Conservation (phyloP, 2,888 invertebrate species). For the Hipparchia sbordonii region DNA sequence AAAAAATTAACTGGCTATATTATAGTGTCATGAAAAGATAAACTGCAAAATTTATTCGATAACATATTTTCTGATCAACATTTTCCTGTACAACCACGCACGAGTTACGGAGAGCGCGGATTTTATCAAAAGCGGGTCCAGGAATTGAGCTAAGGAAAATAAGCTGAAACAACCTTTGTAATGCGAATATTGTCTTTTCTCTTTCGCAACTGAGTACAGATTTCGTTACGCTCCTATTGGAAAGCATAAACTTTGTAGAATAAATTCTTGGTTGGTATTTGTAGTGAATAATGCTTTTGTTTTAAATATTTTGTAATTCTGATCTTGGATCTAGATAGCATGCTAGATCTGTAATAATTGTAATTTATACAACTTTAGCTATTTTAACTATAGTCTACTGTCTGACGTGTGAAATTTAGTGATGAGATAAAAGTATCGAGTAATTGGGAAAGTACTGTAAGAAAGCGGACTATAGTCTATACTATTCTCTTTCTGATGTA, state of each 20-base stretch:
- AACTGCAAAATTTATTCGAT: not conserved
- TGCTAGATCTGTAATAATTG: too few species aligned
- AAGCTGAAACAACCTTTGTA: conserved; percentile 26
- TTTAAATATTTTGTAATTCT: too few species aligned
- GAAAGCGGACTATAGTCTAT: too few species aligned
- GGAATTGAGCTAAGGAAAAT: conserved; percentile 19
- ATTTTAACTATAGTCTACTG: not conserved
- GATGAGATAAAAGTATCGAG: too few species aligned
- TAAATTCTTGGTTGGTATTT: not conserved
- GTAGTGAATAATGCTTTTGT: too few species aligned
- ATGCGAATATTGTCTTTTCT: conserved; percentile 33
- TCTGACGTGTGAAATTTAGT: too few species aligned
- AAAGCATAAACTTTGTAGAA: not conserved
- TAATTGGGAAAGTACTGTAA: too few species aligned
- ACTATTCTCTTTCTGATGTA: too few species aligned
- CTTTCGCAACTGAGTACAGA: conserved; percentile 28
- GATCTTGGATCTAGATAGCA: too few species aligned
- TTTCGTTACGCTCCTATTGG: conserved; percentile 20
- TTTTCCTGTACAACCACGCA: not conserved
- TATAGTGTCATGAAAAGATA: too few species aligned
- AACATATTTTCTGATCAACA: not conserved
- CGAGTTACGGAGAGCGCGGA: not conserved
- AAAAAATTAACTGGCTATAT: too few species aligned
- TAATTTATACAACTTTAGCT: too few species aligned
- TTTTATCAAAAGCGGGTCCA: not conserved